phyloP scores from a whole-genome alignment of 1,140 invertebrate genomes.

The Cepaea nemoralis region DNA sequence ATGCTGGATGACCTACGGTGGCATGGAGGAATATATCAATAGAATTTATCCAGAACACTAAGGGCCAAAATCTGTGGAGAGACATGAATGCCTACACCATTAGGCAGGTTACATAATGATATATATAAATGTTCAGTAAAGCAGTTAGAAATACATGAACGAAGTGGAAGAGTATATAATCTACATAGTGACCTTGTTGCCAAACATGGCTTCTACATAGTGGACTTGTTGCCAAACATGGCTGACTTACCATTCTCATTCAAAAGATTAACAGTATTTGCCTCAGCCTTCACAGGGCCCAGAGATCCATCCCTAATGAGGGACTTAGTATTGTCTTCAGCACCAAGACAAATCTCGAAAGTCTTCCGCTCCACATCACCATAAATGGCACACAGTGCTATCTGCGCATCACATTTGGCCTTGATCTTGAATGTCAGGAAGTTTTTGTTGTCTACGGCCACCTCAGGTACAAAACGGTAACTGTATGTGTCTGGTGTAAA shows the following conservation, averaged over 20 bases:
- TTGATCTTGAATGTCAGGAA: constrained; percentile 69
- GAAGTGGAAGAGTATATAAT: too few relatives aligned
- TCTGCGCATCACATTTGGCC: constrained; percentile 62
- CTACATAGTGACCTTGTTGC: too few relatives aligned
- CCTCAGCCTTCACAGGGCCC: constrained; percentile 58
- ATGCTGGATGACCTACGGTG: too few relatives aligned
- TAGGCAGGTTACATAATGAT: too few relatives aligned
- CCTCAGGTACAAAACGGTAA: constrained; percentile 67
- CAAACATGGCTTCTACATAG: too few relatives aligned
- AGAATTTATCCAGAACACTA: too few relatives aligned
- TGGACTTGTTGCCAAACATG: too few relatives aligned
- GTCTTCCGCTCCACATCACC: constrained; percentile 67
- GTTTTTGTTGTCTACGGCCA: constrained; percentile 64
- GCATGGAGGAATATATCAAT: too few relatives aligned
- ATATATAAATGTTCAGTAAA: too few relatives aligned
- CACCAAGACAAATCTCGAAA: constrained; percentile 64
- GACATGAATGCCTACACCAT: too few relatives aligned
- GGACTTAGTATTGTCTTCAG: constrained; percentile 61
- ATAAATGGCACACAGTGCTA: constrained; percentile 67
- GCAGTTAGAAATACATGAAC: too few relatives aligned
- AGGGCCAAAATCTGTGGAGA: too few relatives aligned
- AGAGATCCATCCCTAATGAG: constrained; percentile 61
- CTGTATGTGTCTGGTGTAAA: constrained; percentile 66
- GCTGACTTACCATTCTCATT: constrained; percentile 42
- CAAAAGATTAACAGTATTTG: constrained; percentile 61